phyloP scores from a whole-genome alignment of 2,113 vertebrate genomes.

The Misgurnus anguillicaudatus region DNA sequence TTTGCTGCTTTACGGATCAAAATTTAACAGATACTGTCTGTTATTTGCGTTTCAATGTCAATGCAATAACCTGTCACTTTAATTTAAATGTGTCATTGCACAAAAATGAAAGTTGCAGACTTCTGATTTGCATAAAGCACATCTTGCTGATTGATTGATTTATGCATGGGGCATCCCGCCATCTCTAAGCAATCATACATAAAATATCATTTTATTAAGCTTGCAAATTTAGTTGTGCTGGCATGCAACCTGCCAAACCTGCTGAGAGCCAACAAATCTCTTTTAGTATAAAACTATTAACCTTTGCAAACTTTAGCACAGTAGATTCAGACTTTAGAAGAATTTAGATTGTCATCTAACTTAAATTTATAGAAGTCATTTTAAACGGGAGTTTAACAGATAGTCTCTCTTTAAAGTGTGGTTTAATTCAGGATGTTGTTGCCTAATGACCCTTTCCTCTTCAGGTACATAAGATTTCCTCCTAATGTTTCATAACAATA shows the following conservation, averaged over 20 bases:
- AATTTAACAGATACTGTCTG: neutral
- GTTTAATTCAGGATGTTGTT: neutral
- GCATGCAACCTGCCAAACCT: constrained; percentile 52
- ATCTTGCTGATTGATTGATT: constrained; percentile 44
- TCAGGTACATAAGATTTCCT: no score
- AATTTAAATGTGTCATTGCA: constrained; percentile 38
- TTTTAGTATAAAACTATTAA: constrained; percentile 61
- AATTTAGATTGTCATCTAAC: constrained; percentile 38
- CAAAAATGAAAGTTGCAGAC: constrained; percentile 35
- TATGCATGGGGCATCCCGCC: constrained; percentile 50
- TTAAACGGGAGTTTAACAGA: neutral
- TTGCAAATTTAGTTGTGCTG: constrained; percentile 59
- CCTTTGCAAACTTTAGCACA: constrained; percentile 56
- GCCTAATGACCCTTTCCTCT: no score
- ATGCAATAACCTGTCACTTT: constrained; percentile 12
- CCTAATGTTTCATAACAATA: neutral
- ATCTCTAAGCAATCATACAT: constrained; percentile 50
- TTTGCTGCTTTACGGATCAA: no score
- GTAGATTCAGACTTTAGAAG: constrained; percentile 19
- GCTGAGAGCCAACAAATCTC: constrained; percentile 55
- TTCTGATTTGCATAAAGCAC: constrained; percentile 31
- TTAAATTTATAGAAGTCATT: neutral
- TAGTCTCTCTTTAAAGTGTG: neutral
- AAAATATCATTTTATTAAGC: constrained; percentile 56
- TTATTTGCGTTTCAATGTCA: neutral